Evolutionary conservation across 2,113 vertebrate genomes (phyloP).

Genomic region (Egretta garzetta): DNA sequence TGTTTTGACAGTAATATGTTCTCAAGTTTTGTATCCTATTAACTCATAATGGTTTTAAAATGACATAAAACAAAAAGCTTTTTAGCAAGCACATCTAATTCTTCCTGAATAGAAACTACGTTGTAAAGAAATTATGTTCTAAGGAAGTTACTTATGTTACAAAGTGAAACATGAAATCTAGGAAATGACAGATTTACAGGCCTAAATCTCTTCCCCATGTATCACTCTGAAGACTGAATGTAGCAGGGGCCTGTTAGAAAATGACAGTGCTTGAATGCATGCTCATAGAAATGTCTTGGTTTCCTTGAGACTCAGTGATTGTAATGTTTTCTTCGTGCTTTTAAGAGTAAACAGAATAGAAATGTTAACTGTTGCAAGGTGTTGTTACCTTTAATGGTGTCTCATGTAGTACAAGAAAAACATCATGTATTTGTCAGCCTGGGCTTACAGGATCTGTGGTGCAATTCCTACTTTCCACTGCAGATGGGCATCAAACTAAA

Average conservation of each 20-base stretch:
- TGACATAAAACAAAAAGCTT: background rate
- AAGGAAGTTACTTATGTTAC: background rate
- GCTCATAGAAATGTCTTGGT: background rate
- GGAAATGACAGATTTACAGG: background rate
- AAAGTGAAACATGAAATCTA: background rate
- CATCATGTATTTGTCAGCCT: background rate
- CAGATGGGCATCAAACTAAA: background rate
- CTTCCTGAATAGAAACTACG: background rate
- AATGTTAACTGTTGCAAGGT: background rate
- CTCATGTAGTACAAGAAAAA: background rate
- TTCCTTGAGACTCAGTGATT: background rate
- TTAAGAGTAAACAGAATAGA: background rate
- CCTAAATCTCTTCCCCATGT: background rate
- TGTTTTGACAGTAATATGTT: background rate
- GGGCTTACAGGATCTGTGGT: background rate
- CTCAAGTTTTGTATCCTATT: background rate
- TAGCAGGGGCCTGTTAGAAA: background rate
- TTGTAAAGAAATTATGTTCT: background rate
- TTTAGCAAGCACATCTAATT: background rate
- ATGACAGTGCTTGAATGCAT: background rate
- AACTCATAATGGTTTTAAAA: background rate
- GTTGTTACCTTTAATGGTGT: background rate
- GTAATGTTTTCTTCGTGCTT: background rate
- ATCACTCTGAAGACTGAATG: background rate
- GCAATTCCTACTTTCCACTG: background rate